These are phyloP conservation scores for Caenorhabditis doughertyi DNA, from an alignment of 2,888 invertebrate genomes.

Conservation along the genomic window DNA sequence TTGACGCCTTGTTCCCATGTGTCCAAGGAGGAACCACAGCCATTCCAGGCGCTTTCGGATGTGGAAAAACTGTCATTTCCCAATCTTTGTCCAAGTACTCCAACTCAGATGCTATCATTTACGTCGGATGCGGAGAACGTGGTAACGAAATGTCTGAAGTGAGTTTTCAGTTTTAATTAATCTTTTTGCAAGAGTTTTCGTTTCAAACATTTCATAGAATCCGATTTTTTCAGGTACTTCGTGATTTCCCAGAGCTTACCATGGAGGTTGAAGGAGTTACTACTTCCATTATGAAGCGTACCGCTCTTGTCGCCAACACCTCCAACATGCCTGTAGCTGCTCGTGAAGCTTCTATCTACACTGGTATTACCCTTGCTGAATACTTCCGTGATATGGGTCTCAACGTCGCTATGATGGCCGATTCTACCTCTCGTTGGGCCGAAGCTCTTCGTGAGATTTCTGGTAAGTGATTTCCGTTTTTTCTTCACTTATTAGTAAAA, in stretches of 20 bases:
- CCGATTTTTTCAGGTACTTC: conserved; percentile 87
- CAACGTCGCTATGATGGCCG: conserved; percentile 99
- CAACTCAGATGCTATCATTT: conserved; percentile 99
- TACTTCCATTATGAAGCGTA: conserved; percentile 99
- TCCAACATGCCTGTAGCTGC: conserved; percentile 99
- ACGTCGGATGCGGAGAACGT: conserved; percentile 99
- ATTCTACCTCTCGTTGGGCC: conserved; percentile 99
- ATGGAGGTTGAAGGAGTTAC: conserved; percentile 95
- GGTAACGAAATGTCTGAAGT: conserved; percentile 99
- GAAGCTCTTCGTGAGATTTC: conserved; percentile 99
- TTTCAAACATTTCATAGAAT: no score
- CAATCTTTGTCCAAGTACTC: conserved; percentile 99
- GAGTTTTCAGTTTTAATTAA: conserved; percentile 1
- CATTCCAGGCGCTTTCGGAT: conserved; percentile 91
- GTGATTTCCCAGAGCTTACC: conserved; percentile 98
- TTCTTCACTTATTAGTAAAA: no score
- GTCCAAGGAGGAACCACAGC: conserved; percentile 84
- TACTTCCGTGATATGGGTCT: conserved; percentile 94
- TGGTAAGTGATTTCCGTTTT: conserved; percentile 83
- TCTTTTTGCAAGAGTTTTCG: neutral
- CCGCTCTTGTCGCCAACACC: conserved; percentile 98
- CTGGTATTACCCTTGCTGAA: conserved; percentile 98
- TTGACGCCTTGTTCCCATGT: conserved; percentile 98
- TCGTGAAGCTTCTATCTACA: conserved; percentile 99
- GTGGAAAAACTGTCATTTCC: conserved; percentile 99